Base-by-base conservation (phyloP, 2,797 vertebrate species). In the Enteromius paludinosus region DNA sequence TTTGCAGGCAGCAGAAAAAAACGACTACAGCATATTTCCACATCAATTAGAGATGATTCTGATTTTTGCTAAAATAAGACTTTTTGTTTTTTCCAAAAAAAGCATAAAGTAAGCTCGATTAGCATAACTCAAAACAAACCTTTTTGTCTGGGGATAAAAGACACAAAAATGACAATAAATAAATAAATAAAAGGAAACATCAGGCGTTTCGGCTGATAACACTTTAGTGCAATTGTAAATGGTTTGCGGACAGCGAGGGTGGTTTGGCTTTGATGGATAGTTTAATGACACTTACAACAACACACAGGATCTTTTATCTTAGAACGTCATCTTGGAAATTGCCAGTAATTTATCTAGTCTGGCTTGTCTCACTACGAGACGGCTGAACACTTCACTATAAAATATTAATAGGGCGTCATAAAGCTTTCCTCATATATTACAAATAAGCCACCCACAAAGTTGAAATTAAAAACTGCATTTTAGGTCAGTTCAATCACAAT, bases 401-500 rank as follows among this genome's bases (percentile, higher is more conserved):
- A 86, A 86, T 86, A 83, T 85, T 84, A 87, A 87, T 87, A 86
- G 66, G 78, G 65, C 86, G 83, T 79, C 81, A 86, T 86, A 88
- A 87, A 87, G 79, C 35, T 84, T 82, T 84, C 64, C 74, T 49
- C 66, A 85, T 86, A 85, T 59, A 85, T 86, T 73, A 87, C 33
- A 59, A 82, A 62, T 56, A 74, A 79, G 73, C 73, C 73, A 74
- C 66, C 69, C 75, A 77, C 59, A 59, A 75, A 78, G 69, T 85
- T 69, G 70, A 82, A 83, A 82, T 84, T 25, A 74, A 66, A 75
- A 75, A 41, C 47, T 15, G n/a, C 41, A 43, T 20, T 82, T 82
- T 66, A 64, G 80, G 80, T 61, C 10, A 28, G 25, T 75, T 30
- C 20, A 33, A 59, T 66, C 23, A 71, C 11, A 69, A 70, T 69